These are phyloP conservation scores for Tragelaphus strepsiceros DNA, from an alignment of 2,113 vertebrate species.

Conservation along the genomic window DNA sequence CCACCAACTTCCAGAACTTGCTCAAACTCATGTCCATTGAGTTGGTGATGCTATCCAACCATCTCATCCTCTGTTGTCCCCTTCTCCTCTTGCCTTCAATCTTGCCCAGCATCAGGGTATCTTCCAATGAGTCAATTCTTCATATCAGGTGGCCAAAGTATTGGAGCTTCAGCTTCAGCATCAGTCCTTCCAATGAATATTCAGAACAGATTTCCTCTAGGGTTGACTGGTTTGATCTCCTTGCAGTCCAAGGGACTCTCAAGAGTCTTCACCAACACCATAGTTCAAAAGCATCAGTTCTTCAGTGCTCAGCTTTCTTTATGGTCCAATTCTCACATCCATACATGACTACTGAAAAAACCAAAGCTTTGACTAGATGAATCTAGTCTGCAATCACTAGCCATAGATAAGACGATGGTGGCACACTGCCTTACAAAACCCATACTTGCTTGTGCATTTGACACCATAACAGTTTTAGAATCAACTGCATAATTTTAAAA, in stretches of 20 bases:
- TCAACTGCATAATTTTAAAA: neutral
- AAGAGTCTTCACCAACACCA: neutral
- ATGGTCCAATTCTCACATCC: neutral
- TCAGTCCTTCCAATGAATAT: neutral
- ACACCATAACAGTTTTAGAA: neutral
- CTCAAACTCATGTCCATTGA: neutral
- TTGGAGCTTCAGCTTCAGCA: neutral
- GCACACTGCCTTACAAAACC: neutral
- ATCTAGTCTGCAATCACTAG: neutral
- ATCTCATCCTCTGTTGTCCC: neutral
- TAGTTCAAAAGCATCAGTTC: neutral
- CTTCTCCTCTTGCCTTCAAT: neutral
- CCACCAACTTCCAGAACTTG: neutral
- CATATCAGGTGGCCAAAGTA: neutral
- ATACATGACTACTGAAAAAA: neutral
- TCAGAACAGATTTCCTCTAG: neutral
- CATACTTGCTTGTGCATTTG: neutral
- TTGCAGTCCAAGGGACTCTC: neutral
- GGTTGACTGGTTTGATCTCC: neutral
- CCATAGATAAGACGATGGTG: neutral
- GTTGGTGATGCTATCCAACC: neutral
- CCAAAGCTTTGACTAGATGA: neutral
- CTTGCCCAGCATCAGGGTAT: neutral
- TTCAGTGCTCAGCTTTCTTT: neutral
- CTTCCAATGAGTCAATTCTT: neutral